Evolutionary conservation across 2,888 invertebrate genomes (phyloP), one percentile per base, ranked within the genome.

Genomic region (Limnephilus auricula): DNA sequence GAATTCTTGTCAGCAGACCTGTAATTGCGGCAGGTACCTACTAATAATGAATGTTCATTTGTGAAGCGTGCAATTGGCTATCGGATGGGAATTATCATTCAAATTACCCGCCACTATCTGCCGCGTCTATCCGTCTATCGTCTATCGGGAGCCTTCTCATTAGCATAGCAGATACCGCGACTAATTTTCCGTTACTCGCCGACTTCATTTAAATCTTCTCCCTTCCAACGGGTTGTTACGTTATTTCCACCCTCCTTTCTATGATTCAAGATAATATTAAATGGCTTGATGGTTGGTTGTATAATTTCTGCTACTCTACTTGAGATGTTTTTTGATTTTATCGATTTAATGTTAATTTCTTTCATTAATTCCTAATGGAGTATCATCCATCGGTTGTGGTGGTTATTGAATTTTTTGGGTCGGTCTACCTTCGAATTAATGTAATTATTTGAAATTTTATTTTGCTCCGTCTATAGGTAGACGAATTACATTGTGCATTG

Each of bases 91-190:
- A 85, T 45, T 37, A 30, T 85, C 85, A 45, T 45, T 45, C 40
- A 85, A 40, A 85, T 85, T 30, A 37, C 13, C 85, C 30, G 30
- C 31, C 30, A 13, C 45, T 37, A 15, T 40, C 85, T 30, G 30
- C 45, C 0, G 30, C 45, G n/a, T 65, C 65, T n/a, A 65, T 65
- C n/a, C 9, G 65, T 65, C 65, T 65, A 65, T 65, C 65, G 65
- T 65, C 25, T 65, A 65, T 65, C 65, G 65, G 65, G 25, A 65
- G 65, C 25, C 65, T 65, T 65, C 25, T 65, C 65, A 85, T 85
- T 85, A 85, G 85, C 85, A 85, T 85, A 85, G 40, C 40, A 40
- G 85, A 40, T 85, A 40, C 45, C 85, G 45, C 37, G 30, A 40
- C 85, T 85, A 40, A 37, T 40, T 40, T 45, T 85, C 85, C 30